Evolutionary conservation across 1,140 invertebrate genomes (phyloP), one percentile per base, ranked within the genome.

Genomic region (Daktulosphaira vitifoliae): DNA sequence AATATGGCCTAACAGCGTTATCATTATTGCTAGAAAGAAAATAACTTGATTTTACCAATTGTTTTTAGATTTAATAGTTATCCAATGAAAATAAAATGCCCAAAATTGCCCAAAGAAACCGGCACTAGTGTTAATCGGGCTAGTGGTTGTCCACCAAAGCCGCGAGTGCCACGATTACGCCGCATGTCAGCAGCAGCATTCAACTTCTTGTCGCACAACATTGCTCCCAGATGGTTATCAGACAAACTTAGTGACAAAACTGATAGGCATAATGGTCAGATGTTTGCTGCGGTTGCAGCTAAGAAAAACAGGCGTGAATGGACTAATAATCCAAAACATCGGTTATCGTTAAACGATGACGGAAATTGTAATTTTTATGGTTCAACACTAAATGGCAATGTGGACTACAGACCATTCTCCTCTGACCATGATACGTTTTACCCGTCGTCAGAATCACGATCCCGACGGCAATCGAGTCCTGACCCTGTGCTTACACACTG

Each of bases 181-280:
- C 59, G 71, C 5, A 69, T 72, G 68, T 72, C 71, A 0, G 66
- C 68, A 29, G 71, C 71, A 2, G 71, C 70, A 8, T 62, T 70
- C 16, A 69, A 72, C 20, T 70, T 72, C 18, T 65, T 72, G 23
- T 70, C 74, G 16, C 74, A 74, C 26, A 73, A 77, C 42, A 71
- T 73, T 1, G 72, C 74, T 2, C 70, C 68, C 2, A 53, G 65
- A 8, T 71, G 71, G 52, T 66, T 73, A 71, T 76, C 88, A 22
- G 74, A 89, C 39, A 86, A 89, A 75, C 81, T 87, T 69, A 89
- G 86, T 1, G 87, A 85, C 16, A 54, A n/a, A 39, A 23, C 29
- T 5, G 20, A 75, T 89, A 15, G 86, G 85, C 2, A 86, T 80
- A 89, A 16, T 13, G 16, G 9, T 20, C 15, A 11, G 5, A 33